Conservation (phyloP, 2,113 vertebrate species). For the Otocyon megalotis region DNA sequence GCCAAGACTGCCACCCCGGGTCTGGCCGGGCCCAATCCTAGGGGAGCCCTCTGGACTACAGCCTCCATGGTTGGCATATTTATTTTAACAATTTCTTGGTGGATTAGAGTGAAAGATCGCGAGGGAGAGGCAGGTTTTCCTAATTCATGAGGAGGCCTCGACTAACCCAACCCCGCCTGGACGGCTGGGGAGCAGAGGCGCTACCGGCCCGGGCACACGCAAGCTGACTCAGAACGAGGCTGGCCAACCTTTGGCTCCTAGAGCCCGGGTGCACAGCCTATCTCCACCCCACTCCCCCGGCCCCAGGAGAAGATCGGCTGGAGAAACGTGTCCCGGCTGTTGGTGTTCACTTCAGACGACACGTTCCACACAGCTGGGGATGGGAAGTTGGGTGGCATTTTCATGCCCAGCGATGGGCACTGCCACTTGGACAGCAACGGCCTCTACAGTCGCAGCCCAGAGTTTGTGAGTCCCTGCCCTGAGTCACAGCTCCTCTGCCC, state of each 20-base stretch:
- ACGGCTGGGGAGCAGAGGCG: neutral
- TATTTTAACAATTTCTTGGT: neutral
- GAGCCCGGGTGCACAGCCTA: neutral
- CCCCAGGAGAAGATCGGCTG: conserved; percentile 89
- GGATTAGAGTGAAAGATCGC: neutral
- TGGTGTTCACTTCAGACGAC: conserved; percentile 92
- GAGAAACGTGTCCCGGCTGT: conserved; percentile 88
- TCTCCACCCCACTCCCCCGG: neutral
- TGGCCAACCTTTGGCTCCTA: neutral
- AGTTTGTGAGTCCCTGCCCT: conserved; percentile 75
- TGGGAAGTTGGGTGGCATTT: conserved; percentile 89
- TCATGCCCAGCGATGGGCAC: conserved; percentile 87
- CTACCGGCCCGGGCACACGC: neutral
- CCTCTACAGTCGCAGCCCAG: conserved; percentile 84
- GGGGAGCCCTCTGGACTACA: neutral
- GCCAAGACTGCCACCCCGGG: neutral
- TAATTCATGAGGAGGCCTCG: neutral
- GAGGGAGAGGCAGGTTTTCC: neutral
- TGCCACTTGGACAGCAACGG: conserved; percentile 88
- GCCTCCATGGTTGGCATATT: neutral
- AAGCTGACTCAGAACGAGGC: neutral
- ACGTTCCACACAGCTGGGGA: conserved; percentile 91
- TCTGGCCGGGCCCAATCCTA: neutral
- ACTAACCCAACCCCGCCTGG: neutral
- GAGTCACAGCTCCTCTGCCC: neutral